These are phyloP conservation scores for Pipistrellus pygmaeus DNA, from an alignment of 2,797 vertebrate species.

Conservation along the genomic window DNA sequence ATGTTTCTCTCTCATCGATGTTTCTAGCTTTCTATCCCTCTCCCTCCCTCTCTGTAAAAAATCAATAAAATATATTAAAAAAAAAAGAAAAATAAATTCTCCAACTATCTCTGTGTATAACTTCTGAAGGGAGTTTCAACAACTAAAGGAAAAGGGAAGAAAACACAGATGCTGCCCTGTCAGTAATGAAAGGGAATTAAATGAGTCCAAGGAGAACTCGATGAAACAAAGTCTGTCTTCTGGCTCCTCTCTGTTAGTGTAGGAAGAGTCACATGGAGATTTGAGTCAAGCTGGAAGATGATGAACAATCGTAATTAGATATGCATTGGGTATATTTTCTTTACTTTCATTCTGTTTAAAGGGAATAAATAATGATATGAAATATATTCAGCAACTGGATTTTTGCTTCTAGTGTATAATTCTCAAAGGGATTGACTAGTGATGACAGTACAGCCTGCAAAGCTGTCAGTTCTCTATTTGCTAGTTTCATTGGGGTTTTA, in stretches of 20 bases:
- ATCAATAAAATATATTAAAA: too few relatives aligned
- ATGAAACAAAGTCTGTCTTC: conserved; percentile 37
- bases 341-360: conserved; percentile 72
- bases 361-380: conserved; percentile 58
- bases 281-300: background rate
- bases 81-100: background rate
- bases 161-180: background rate
- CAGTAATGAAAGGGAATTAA: conserved; percentile 64
- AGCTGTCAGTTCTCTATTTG: background rate
- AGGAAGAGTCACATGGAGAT: conserved; percentile 30
- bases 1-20: too few relatives aligned
- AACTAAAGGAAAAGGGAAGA: conserved; percentile 50
- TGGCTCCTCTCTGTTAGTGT: background rate
- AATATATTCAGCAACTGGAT: conserved; percentile 56
- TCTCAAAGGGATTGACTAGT: conserved; percentile 44
- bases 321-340: conserved; percentile 57
- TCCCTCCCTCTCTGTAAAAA: too few relatives aligned
- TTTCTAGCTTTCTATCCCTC: too few relatives aligned
- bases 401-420: conserved; percentile 63
- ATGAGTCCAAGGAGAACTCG: conserved; percentile 54
- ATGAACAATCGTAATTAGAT: conserved; percentile 65
- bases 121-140: conserved; percentile 58
- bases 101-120: background rate
- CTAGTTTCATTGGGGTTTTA: conserved; percentile 18
- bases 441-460: background rate